Evolutionary conservation across 2,888 invertebrate genomes (phyloP), one percentile per base, ranked within the genome.

Genomic region (Tortricodes alternella): DNA sequence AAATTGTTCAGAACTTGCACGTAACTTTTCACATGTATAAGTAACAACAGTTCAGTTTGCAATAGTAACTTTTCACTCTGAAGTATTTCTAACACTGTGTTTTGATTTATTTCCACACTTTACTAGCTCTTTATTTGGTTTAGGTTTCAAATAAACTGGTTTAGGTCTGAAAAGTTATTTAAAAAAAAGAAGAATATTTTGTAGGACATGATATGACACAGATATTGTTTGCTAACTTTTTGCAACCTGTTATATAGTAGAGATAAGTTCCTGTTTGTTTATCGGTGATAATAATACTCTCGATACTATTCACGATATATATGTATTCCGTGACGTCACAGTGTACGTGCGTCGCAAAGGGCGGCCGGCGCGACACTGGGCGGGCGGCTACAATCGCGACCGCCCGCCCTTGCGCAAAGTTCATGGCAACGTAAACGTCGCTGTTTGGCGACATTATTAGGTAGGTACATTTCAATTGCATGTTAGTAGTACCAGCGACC

Each of bases 321-420:
- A 56, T 57, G 58, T 59, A 46, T 66, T 59, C 51, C 51, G 57
- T 59, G 62, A 64, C 58, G 66, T 55, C 61, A 66, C 60, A n/a
- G 65, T 65, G 71, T 75, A 73, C 85, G 83, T 71, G 74, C 76
- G 76, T 73, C 71, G 63, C 67, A 68, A 63, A 65, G 82, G 84
- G 83, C 85, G 83, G 83, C 73, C 72, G 64, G 73, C 79, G 76
- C 81, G 80, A 74, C 78, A 89, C 89, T 89, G 84, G 87, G 85
- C 85, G 87, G 85, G 79, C 83, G 83, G 80, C 64, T 29, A 21
- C 43, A 18, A 27, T 44, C 44, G 38, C 60, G 46, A 34, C 55
- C 64, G 62, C 64, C 68, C 72, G 73, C 74, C 77, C 74, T 88
- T 84, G 82, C 80, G 72, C 74, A 77, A 84, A 89, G 88, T 89